These are phyloP conservation scores for Pinctada fucata DNA, from an alignment of 2,888 invertebrate species.

Conservation along the genomic window DNA sequence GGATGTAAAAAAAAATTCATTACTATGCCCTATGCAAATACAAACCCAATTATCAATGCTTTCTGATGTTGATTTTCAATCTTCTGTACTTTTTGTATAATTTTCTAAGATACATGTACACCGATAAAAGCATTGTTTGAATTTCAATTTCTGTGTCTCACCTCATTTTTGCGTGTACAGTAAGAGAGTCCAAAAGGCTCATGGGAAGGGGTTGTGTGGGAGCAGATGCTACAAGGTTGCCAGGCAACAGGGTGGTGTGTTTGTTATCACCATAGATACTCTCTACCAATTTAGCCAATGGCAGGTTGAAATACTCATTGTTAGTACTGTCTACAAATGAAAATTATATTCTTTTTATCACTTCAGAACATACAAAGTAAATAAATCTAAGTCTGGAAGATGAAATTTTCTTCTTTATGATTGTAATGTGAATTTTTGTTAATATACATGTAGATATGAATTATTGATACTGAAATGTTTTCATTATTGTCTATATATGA, in stretches of 20 bases:
- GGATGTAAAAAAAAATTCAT: too few relatives aligned
- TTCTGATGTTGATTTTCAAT: too few relatives aligned
- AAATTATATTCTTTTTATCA: not conserved
- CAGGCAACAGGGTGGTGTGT: constrained; percentile 75
- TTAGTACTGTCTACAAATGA: constrained; percentile 82
- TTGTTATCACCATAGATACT: constrained; percentile 82
- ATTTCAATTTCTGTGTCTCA: constrained; percentile 35
- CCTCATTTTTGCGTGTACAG: constrained; percentile 97
- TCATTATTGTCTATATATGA: too few relatives aligned
- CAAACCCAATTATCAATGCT: too few relatives aligned
- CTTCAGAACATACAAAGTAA: not conserved
- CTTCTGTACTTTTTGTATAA: too few relatives aligned
- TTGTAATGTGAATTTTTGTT: too few relatives aligned
- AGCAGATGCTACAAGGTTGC: constrained; percentile 78
- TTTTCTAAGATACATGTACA: too few relatives aligned
- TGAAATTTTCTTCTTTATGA: too few relatives aligned
- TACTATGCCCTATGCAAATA: too few relatives aligned
- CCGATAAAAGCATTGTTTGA: too few relatives aligned
- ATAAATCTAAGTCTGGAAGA: too few relatives aligned
- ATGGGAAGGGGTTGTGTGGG: constrained; percentile 93
- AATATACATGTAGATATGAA: not conserved
- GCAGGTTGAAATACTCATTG: constrained; percentile 91
- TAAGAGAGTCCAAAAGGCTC: constrained; percentile 93
- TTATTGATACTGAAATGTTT: not conserved
- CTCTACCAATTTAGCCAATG: constrained; percentile 94